Conservation (phyloP, 2,888 invertebrate genomes). For the Laothoe populi region DNA sequence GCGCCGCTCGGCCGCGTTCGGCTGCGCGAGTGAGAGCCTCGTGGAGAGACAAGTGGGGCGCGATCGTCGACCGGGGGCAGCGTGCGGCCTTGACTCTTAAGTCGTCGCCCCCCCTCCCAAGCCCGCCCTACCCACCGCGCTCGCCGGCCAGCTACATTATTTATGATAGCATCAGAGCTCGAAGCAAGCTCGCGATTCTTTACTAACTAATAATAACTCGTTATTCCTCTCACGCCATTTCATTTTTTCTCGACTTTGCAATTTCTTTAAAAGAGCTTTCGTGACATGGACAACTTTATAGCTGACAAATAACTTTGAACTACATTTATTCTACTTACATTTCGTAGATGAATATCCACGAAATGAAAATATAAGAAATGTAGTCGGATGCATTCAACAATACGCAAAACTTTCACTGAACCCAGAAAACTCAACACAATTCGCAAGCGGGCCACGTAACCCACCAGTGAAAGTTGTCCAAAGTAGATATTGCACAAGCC, state of each 20-base stretch:
- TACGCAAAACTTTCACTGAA: slow-evolving; percentile 78
- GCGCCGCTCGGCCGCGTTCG: slow-evolving; percentile 62
- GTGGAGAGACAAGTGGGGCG: slow-evolving; percentile 76
- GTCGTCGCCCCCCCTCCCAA: slow-evolving; percentile 53
- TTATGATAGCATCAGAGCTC: slow-evolving; percentile 83
- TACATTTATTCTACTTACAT: neutral
- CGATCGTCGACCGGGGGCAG: slow-evolving; percentile 92
- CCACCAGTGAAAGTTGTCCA: slow-evolving; percentile 81
- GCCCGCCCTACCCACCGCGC: slow-evolving; percentile 51
- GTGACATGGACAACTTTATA: slow-evolving; percentile 23
- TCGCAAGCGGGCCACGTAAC: slow-evolving; percentile 79
- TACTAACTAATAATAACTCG: slow-evolving; percentile 82
- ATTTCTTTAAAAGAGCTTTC: slow-evolving; percentile 52
- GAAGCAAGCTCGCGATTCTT: slow-evolving; percentile 80
- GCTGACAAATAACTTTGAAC: neutral
- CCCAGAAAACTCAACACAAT: slow-evolving; percentile 76
- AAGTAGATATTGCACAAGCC: slow-evolving; percentile 81
- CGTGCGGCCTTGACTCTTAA: slow-evolving; percentile 90
- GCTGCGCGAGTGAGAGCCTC: slow-evolving; percentile 64
- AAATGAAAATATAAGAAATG: slow-evolving; percentile 27
- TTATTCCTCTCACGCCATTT: slow-evolving; percentile 82
- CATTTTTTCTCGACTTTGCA: slow-evolving; percentile 64
- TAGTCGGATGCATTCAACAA: slow-evolving; percentile 53
- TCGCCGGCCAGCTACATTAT: slow-evolving; percentile 80
- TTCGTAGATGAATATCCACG: neutral